These are phyloP conservation scores for Morinoia aosen DNA, from an alignment of 2,888 invertebrate species.

Conservation along the genomic window DNA sequence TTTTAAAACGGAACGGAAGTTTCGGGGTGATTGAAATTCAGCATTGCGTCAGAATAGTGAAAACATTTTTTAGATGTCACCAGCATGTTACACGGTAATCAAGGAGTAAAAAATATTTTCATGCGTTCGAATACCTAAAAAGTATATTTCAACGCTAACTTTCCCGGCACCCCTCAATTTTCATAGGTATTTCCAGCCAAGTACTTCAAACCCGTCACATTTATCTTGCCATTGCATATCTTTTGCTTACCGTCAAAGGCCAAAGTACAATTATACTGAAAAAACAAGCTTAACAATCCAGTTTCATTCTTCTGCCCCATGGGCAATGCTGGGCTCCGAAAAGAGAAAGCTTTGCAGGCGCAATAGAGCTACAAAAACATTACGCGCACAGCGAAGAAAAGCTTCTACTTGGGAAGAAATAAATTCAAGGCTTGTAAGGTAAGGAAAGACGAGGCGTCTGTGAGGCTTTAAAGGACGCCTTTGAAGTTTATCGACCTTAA, in stretches of 20 bases:
- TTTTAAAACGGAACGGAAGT: not conserved
- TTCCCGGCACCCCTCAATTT: not conserved
- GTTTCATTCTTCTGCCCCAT: not conserved
- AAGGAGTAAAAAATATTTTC: no score
- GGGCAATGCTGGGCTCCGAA: not conserved
- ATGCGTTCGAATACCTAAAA: not conserved
- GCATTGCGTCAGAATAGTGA: not conserved
- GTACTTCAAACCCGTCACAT: not conserved
- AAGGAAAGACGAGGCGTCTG: not conserved
- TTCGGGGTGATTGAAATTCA: not conserved
- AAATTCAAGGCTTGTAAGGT: not conserved
- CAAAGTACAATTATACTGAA: not conserved
- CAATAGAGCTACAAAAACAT: not conserved
- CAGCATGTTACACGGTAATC: not conserved
- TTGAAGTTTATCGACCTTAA: constrained; percentile 12
- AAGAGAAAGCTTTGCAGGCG: not conserved
- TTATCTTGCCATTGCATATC: no score
- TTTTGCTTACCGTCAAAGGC: no score
- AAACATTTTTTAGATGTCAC: not conserved
- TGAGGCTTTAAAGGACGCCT: not conserved
- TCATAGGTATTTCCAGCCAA: not conserved
- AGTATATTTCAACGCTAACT: not conserved
- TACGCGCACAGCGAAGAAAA: not conserved
- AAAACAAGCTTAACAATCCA: not conserved
- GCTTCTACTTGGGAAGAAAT: not conserved